Percentiles rank a stretch among this genome's conserved stretches.
Conservation (phyloP, 2,113 vertebrate genomes). For the Amazona vittata region DNA sequence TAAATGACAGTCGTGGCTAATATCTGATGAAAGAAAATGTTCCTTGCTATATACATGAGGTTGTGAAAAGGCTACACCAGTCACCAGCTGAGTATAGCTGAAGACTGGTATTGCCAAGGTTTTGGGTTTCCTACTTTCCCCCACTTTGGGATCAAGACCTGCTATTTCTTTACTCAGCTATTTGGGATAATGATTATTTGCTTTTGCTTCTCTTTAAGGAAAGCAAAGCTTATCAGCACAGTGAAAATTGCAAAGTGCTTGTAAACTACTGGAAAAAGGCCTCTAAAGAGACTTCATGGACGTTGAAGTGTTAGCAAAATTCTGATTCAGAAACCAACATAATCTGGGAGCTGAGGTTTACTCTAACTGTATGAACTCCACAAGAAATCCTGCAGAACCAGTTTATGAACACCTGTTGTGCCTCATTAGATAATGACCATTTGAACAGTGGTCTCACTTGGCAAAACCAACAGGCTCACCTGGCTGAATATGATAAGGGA, state of each 20-base stretch:
- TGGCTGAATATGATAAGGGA: neutral
- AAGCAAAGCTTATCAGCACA: neutral
- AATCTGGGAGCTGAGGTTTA: neutral
- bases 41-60: neutral
- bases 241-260: neutral
- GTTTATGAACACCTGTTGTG: neutral
- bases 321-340: neutral
- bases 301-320: neutral
- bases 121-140: neutral
- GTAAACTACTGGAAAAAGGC: neutral
- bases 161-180: neutral
- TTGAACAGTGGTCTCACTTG: neutral
- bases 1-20: neutral
- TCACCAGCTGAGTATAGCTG: neutral
- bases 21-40: neutral
- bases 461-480: neutral
- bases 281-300: neutral
- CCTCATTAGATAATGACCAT: neutral
- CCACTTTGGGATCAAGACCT: neutral
- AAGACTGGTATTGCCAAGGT: neutral
- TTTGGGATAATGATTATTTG: neutral
- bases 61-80: neutral
- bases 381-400: neutral
- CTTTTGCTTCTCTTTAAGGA: neutral
- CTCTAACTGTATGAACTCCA: neutral